Evolutionary conservation across 2,797 vertebrate genomes (phyloP).

Genomic region (Sebastes hubbsi): DNA sequence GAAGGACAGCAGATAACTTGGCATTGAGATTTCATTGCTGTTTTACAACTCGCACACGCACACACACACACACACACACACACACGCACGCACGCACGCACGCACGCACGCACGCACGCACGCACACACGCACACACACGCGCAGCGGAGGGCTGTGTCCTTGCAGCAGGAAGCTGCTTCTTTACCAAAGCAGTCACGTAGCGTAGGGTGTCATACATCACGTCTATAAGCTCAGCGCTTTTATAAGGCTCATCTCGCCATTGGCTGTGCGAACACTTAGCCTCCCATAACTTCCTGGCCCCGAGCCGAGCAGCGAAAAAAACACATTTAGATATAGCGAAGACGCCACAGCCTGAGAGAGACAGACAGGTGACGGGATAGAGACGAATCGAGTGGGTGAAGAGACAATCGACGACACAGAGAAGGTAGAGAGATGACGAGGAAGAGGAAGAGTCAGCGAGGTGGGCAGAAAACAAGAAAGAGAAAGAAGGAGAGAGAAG

Average conservation of each 20-base stretch:
- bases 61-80: no score
- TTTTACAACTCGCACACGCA: conserved; percentile 19
- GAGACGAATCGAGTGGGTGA: background rate
- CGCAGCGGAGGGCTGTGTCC: conserved; percentile 49
- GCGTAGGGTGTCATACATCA: conserved; percentile 65
- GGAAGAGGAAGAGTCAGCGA: background rate
- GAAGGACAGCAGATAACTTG: conserved; percentile 50
- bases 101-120: background rate
- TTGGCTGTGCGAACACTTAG: conserved; percentile 43
- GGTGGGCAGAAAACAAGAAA: background rate
- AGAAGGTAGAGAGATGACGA: background rate
- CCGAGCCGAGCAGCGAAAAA: conserved; percentile 36
- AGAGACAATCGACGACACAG: background rate
- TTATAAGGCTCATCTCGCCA: conserved; percentile 46
- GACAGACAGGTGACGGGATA: conserved; percentile 11
- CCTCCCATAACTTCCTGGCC: conserved; percentile 53
- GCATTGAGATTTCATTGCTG: conserved; percentile 52
- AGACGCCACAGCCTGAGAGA: conserved; percentile 29
- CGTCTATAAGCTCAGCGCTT: conserved; percentile 53
- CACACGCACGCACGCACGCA: no score
- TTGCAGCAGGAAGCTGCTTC: conserved; percentile 60
- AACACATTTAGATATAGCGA: conserved; percentile 26
- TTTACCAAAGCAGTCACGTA: conserved; percentile 73
- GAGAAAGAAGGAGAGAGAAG: background rate
- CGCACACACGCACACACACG: no score